Percentiles rank a stretch among this genome's conserved stretches.
phyloP scores from a whole-genome alignment of 2,888 invertebrate genomes.

The Petrolisthes manimaculis region DNA sequence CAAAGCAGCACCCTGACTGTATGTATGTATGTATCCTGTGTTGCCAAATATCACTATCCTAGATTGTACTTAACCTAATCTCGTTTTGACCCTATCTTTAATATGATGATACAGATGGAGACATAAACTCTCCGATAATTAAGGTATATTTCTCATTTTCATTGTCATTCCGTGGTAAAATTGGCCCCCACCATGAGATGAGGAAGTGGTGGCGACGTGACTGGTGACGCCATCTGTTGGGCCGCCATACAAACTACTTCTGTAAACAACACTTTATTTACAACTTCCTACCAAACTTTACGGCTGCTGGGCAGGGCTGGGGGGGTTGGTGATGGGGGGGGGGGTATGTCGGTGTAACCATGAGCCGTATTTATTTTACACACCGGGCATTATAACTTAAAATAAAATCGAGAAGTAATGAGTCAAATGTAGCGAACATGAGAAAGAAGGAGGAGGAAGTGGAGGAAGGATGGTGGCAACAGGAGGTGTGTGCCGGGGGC shows the following conservation, averaged over 20 bases:
- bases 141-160: background rate
- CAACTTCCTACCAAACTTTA: background rate
- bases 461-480: slow-evolving; percentile 44
- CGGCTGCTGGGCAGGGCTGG: background rate
- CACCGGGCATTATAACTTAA: no score
- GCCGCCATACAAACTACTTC: slow-evolving; percentile 37
- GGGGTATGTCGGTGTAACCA: no score
- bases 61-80: background rate
- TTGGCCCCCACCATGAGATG: background rate
- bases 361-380: no score
- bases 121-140: background rate
- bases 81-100: background rate
- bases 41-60: background rate
- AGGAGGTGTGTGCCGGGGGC: slow-evolving; percentile 23
- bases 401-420: no score
- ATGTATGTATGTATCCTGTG: background rate
- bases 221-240: slow-evolving; percentile 39
- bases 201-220: background rate
- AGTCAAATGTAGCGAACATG: background rate
- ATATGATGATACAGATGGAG: background rate
- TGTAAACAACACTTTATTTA: slow-evolving; percentile 45
- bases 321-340: no score
- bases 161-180: background rate
- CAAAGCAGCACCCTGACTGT: background rate
- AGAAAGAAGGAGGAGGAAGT: background rate